Evolutionary conservation across 2,113 vertebrate species (phyloP), one percentile per base, ranked within the genome.

Genomic region (Thinocorus orbignyianus): DNA sequence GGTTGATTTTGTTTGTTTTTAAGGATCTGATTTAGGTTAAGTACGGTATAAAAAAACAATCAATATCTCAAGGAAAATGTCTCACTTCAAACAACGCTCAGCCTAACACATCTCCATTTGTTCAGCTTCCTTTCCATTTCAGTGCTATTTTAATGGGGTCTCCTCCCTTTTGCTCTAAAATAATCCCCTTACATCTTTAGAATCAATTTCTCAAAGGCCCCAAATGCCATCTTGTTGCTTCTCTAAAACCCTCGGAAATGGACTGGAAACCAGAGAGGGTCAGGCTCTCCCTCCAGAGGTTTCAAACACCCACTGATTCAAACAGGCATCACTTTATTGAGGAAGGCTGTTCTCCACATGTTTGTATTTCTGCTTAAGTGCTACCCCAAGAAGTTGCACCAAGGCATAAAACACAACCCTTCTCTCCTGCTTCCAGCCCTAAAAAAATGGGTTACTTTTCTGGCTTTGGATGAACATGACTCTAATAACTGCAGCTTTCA

Each of bases 171-270:
- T 92, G 55, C 79, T 95, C 86, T 96, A 93, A 96, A 97, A 95
- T 91, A 97, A 95, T 57, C 68, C 84, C 49, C 78, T 95, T 87
- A 74, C 70, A 92, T 95, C 92, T 96, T 96, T 93, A 92, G 96
- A 96, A 96, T 97, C 96, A 97, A 93, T 97, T 97, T 90, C 95
- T 96, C 55, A 72, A 65, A 79, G 85, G 91, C 61, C 57, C 41
- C 72, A 91, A 1, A 90, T 81, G 78, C 62, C 61, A 66, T 84
- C 68, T 62, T 70, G 48, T 88, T 92, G 54, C 74, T 95, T 97
- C 70, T 90, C 68, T 79, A 89, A 94, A 94, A 74, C 62, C 74
- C 66, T 90, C 0, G 15, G 96, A 96, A 95, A 91, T 81, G 83
- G 80, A 84, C 84, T 96, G 82, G 88, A 94, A 96, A 77, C 23